Evolutionary conservation across 2,113 vertebrate species (phyloP), one percentile per base, ranked within the genome.

Genomic region (Aldabrachelys gigantea): DNA sequence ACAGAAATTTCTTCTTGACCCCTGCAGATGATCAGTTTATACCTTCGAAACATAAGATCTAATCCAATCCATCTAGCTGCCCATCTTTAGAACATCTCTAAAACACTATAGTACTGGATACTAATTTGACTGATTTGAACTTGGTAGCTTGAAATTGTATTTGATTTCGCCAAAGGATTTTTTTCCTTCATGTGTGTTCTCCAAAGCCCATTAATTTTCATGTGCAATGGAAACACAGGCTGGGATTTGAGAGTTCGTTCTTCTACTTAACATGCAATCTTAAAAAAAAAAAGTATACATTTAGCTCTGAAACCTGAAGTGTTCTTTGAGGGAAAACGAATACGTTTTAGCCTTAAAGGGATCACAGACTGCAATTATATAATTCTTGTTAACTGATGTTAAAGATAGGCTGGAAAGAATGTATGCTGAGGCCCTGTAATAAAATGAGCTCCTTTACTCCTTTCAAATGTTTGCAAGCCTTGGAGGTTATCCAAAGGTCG

Each of bases 311-410:
- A 97, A 96, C 90, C 94, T 98, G 98, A 99, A 98, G 98, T 99
- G 98, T 96, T 98, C 98, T 99, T 98, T 98, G 98, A 99, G 97
- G 98, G 98, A 98, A 98, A 98, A 99, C 86, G 97, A 98, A 98
- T 98, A 97, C 97, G 83, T 98, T 98, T 98, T 90, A 96, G 95
- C 98, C 98, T 98, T 97, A 97, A 97, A 98, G 98, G 99, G 99
- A 99, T 99, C 99, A 99, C 98, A 99, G 98, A 98, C 98, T 98
- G 99, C 98, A 99, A 99, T 99, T 99, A 99, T 99, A 99, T 99
- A 98, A 99, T 98, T 99, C 98, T 98, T 98, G 98, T 99, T 98
- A 98, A 97, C 97, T 97, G 99, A 99, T 99, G 98, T 98, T 97
- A 98, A 98, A 96, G 98, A 99, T 99, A 99, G 98, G 97, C 59